Base-by-base conservation (phyloP, 1,140 invertebrate genomes). In the Drosophila murphyi region DNA sequence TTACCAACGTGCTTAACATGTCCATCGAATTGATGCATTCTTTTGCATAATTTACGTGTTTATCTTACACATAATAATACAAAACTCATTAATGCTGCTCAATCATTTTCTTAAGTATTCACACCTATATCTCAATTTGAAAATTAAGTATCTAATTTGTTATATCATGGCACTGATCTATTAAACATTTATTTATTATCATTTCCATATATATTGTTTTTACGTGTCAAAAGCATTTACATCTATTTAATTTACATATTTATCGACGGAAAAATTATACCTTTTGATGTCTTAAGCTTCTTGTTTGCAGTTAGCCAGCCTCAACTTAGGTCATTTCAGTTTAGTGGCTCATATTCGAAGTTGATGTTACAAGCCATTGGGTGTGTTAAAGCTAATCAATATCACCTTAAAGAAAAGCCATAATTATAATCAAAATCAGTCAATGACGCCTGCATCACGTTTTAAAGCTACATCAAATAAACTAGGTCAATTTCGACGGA, bases 401-500 rank as follows among this genome's bases (percentile, higher is more conserved):
- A 5, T 51, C 65, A 37, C 72, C 72, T 74, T 70, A n/a, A 69
- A 72, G 82, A 86, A 75, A 82, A 69, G 62, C 65, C 81, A 69
- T 82, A 82, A 86, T 82, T 57, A 69, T 61, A 70, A 79, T 20
- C 20, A 20, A 20, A 20, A 20, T 20, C 20, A 20, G 52, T 79
- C 82, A 86, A 88, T 78, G 82, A 51, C 82, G 82, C 10, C n/a
- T 56, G 64, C 41, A 63, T 67, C 56, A 80, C 59, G 61, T 63
- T 29, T 41, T 2, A 12, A n/a, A 61, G 50, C 29, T 61, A 54
- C 10, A 5, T 55, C 37, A 43, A 12, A 12, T 4, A 29, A 55
- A 61, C 32, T 61, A 37, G 39, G 35, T 47, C 59, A 63, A 71
- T 47, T 54, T 48, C 68, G 43, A 43, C 50, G 51, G 68, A 61